These are phyloP conservation scores for Hoplostethus atlanticus DNA, from an alignment of 2,797 vertebrate species.

Conservation along the genomic window DNA sequence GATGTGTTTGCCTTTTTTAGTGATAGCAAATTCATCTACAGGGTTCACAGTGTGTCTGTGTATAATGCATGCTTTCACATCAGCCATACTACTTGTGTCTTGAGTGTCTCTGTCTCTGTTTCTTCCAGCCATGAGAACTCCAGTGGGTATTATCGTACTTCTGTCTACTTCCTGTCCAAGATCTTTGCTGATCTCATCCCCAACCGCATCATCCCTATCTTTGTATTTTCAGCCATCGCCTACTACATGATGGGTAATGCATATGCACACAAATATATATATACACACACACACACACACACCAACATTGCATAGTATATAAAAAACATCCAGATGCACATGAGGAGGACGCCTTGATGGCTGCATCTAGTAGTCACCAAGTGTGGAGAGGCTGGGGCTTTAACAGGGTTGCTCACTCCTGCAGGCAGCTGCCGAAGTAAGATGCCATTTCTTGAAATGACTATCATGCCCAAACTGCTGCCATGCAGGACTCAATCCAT, in stretches of 20 bases:
- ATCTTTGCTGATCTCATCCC: slow-evolving; percentile 87
- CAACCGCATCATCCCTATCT: slow-evolving; percentile 84
- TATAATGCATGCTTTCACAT: not conserved
- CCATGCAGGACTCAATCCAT: not conserved
- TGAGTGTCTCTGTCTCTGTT: not conserved
- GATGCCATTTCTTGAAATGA: not conserved
- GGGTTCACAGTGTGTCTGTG: not conserved
- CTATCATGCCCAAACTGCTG: not conserved
- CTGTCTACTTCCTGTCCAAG: slow-evolving; percentile 88
- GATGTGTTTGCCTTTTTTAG: not conserved
- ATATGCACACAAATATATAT: not conserved
- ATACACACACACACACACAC: not conserved
- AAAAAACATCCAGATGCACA: not conserved
- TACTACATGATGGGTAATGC: slow-evolving; percentile 89
- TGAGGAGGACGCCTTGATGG: not conserved
- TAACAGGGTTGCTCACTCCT: not conserved
- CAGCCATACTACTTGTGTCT: not conserved
- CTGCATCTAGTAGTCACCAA: not conserved
- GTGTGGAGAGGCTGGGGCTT: not conserved
- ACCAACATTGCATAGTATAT: not conserved
- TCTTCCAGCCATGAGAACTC: slow-evolving; percentile 85
- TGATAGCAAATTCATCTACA: not conserved
- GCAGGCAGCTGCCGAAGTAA: no score
- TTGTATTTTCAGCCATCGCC: slow-evolving; percentile 81
- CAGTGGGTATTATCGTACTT: slow-evolving; percentile 87